Evolutionary conservation across 2,797 vertebrate species (phyloP).

Genomic region (Dicrostonyx torquatus): DNA sequence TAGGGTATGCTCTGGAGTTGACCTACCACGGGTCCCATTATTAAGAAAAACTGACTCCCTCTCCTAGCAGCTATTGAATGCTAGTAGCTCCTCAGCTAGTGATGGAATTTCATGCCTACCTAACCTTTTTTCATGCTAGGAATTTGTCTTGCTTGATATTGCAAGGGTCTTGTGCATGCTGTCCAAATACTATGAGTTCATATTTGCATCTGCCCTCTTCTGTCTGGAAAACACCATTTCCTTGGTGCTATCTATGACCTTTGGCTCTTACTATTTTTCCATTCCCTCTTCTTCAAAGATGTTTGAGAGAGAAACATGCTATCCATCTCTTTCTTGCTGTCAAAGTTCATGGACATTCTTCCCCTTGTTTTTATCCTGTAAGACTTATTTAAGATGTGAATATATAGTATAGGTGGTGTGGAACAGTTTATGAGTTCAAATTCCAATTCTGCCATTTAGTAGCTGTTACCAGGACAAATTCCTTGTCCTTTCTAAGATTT

Average conservation of each 20-base stretch:
- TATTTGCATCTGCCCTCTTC: neutral
- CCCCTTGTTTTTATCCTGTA: neutral
- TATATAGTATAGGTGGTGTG: neutral
- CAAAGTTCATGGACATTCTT: slow-evolving; percentile 17
- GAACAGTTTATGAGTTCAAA: slow-evolving; percentile 14
- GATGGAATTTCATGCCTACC: neutral
- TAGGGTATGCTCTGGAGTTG: neutral
- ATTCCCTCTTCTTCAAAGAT: neutral
- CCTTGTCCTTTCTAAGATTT: slow-evolving; percentile 2
- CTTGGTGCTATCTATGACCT: neutral
- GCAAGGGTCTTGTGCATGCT: neutral
- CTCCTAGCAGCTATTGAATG: neutral
- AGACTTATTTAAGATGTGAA: neutral
- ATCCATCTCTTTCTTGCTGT: slow-evolving; percentile 42
- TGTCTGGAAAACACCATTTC: neutral
- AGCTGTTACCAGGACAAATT: neutral
- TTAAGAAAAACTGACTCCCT: neutral
- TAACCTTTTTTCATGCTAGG: neutral
- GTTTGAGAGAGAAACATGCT: neutral
- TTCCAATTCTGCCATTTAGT: neutral
- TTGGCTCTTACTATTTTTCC: neutral
- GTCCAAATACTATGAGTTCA: neutral
- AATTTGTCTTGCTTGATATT: neutral
- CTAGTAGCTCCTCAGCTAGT: neutral
- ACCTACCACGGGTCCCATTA: neutral